phyloP scores from a whole-genome alignment of 2,888 invertebrate species.

The Agonopterix alstromeriana region DNA sequence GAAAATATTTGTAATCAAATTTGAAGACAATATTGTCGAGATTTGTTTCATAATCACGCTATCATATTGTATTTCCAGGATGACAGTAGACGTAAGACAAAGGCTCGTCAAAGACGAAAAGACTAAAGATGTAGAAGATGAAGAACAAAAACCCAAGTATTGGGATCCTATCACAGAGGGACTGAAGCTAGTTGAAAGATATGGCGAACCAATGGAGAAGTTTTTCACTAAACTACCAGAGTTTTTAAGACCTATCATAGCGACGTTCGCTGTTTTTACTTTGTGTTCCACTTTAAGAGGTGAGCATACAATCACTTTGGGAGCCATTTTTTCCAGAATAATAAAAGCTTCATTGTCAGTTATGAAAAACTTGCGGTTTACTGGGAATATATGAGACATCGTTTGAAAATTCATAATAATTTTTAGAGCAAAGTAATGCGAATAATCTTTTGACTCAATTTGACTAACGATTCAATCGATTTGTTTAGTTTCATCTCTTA shows the following conservation, averaged over 20 bases:
- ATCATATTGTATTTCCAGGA: constrained; percentile 16
- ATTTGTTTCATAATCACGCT: no score
- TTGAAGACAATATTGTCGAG: no score
- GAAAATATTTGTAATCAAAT: no score
- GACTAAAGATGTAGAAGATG: constrained; percentile 10
- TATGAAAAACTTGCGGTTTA: no score
- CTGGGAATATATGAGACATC: no score
- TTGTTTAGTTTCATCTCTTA: no score
- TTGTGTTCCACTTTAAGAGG: constrained; percentile 80
- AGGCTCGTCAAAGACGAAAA: constrained; percentile 12
- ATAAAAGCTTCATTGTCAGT: no score
- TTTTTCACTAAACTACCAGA: constrained; percentile 76
- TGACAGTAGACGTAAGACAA: constrained; percentile 28
- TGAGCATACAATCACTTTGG: constrained; percentile 24
- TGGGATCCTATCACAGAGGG: constrained; percentile 76
- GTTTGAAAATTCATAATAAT: no score
- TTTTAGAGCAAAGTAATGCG: no score
- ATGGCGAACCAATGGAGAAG: constrained; percentile 69
- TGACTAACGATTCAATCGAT: no score
- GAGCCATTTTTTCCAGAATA: no score
- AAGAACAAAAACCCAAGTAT: constrained; percentile 22
- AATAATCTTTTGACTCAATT: no score
- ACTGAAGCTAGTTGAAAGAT: constrained; percentile 78
- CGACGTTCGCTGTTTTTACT: constrained; percentile 77
- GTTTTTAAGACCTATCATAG: constrained; percentile 70